Conservation (phyloP, 2,888 invertebrate species). For the Tetropium fuscum region DNA sequence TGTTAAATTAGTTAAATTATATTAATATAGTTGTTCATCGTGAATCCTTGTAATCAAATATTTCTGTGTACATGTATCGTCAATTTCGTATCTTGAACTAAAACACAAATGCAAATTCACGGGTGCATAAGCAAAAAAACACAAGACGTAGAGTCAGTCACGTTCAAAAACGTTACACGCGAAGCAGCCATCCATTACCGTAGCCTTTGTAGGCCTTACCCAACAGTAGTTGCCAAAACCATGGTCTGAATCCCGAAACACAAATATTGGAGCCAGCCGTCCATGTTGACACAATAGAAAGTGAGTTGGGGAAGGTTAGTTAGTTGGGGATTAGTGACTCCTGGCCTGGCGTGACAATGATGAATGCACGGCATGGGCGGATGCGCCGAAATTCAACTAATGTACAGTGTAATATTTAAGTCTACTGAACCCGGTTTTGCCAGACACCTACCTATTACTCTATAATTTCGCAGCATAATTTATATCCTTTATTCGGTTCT, state of each 20-base stretch:
- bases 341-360: conserved; percentile 13
- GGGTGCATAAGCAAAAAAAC: conserved; percentile 24
- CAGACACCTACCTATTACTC: conserved; percentile 21
- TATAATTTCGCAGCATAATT: conserved; percentile 26
- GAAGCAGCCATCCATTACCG: conserved; percentile 26
- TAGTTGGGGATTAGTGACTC: conserved; percentile 7
- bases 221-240: conserved; percentile 21
- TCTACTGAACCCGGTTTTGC: conserved; percentile 7
- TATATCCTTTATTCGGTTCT: no score
- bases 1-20: no score
- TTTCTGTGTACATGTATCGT: no score
- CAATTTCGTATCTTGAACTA: conserved; percentile 15
- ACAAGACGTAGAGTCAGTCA: conserved; percentile 19
- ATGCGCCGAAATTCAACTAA: conserved; percentile 25
- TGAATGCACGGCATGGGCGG: conserved; percentile 11
- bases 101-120: conserved; percentile 30
- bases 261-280: conserved; percentile 17
- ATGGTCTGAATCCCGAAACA: conserved; percentile 19
- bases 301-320: conserved; percentile 27
- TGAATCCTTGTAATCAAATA: no score
- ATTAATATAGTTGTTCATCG: no score
- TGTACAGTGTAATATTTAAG: conserved; percentile 31
- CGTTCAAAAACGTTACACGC: conserved; percentile 26
- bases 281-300: conserved; percentile 12
- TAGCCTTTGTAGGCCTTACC: conserved; percentile 12